Evolutionary conservation across 1,140 invertebrate genomes (phyloP).

Genomic region (Drosophila pruinosa): DNA sequence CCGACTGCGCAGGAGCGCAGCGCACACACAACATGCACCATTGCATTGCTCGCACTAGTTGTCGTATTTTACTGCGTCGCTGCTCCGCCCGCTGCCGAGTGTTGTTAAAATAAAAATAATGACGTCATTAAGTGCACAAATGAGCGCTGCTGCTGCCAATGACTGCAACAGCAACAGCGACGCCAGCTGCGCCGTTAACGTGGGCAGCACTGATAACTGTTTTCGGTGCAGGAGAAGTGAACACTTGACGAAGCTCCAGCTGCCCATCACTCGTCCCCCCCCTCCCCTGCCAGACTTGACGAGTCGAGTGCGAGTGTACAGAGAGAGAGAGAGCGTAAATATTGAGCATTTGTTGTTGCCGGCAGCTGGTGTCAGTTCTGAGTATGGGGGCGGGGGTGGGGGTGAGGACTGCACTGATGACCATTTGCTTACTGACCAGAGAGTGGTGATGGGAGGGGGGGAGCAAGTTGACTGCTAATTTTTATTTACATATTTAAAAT

Average conservation of each 20-base stretch:
- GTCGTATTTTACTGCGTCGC: constrained; percentile 48
- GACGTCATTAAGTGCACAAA: constrained; percentile 79
- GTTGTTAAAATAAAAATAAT: constrained; percentile 81
- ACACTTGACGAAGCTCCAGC: constrained; percentile 66
- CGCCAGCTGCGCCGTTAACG: constrained; percentile 20
- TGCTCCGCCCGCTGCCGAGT: constrained; percentile 33
- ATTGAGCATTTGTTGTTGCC: constrained; percentile 35
- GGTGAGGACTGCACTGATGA: constrained; percentile 5
- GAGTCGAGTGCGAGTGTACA: constrained; percentile 23
- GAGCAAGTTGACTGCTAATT: constrained; percentile 40
- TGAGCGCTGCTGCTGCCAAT: constrained; percentile 59
- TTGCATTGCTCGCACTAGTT: constrained; percentile 37
- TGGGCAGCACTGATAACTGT: constrained; percentile 71
- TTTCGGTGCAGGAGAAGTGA: constrained; percentile 66
- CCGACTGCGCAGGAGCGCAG: constrained; percentile 46
- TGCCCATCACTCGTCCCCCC: neutral
- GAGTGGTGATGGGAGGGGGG: neutral
- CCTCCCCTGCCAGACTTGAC: constrained; percentile 22
- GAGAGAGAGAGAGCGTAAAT: constrained; percentile 27
- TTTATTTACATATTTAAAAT: constrained; percentile 49
- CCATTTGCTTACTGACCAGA: no score
- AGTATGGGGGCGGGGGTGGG: neutral
- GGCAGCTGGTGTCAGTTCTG: neutral
- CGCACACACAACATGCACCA: constrained; percentile 42
- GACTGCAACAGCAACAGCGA: neutral